phyloP scores from a whole-genome alignment of 2,797 vertebrate genomes.

The Platyrinchus mystaceus region DNA sequence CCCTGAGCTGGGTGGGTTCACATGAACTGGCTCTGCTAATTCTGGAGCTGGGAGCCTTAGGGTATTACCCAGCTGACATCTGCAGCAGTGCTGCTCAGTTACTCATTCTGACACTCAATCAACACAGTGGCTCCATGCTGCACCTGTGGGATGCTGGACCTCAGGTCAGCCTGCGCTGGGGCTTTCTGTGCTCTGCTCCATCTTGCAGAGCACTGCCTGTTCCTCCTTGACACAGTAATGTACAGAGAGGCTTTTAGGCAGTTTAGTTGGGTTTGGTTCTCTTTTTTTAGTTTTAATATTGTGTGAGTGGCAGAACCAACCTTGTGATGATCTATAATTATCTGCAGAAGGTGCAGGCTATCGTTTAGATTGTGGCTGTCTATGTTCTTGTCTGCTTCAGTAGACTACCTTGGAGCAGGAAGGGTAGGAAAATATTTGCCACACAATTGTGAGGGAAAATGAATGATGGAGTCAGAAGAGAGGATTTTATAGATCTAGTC shows the following conservation, averaged over 20 bases:
- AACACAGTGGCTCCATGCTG: not conserved
- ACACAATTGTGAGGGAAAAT: not conserved
- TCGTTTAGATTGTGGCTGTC: not conserved
- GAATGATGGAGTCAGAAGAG: not conserved
- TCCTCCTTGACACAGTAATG: not conserved
- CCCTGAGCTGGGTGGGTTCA: not conserved
- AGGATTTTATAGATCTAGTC: not conserved
- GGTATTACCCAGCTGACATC: not conserved
- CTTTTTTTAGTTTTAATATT: not conserved
- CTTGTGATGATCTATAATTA: not conserved
- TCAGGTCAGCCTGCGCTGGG: not conserved
- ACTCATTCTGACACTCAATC: not conserved
- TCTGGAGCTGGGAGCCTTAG: not conserved
- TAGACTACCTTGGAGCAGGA: not conserved
- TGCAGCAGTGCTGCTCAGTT: not conserved
- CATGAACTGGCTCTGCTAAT: not conserved
- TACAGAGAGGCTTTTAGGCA: not conserved
- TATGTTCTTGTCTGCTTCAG: not conserved
- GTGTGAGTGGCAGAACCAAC: not conserved
- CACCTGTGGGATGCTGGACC: not conserved
- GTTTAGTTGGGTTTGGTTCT: not conserved
- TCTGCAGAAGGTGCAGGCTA: not conserved
- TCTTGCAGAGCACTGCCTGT: accelerated
- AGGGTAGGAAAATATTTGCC: not conserved
- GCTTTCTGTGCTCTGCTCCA: not conserved